Conservation (phyloP, 2,113 vertebrate species). For the Tyto alba region DNA sequence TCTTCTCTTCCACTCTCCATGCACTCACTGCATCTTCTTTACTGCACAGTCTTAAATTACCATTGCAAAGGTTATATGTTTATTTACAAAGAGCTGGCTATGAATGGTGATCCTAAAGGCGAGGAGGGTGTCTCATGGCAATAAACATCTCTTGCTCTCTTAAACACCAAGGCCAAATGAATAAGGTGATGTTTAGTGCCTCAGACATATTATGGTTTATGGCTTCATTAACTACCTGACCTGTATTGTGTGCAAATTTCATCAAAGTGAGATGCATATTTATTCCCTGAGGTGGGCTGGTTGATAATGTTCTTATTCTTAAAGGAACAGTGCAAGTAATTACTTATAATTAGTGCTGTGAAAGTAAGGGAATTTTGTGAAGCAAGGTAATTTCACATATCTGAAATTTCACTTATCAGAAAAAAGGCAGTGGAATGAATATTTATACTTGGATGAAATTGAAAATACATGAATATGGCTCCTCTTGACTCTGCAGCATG, state of each 20-base stretch:
- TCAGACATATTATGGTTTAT: constrained; percentile 61
- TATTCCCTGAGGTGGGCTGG: constrained; percentile 53
- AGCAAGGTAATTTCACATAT: constrained; percentile 22
- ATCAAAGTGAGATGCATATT: constrained; percentile 58
- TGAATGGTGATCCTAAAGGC: constrained; percentile 64
- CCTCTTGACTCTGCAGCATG: not conserved
- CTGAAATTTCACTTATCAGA: constrained; percentile 24
- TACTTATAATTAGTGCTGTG: constrained; percentile 61
- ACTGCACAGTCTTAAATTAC: constrained; percentile 77
- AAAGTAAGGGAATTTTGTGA: constrained; percentile 53
- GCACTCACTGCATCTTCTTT: constrained; percentile 70
- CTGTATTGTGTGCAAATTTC: constrained; percentile 72
- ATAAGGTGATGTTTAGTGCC: constrained; percentile 59
- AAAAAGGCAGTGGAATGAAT: not conserved
- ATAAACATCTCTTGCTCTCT: constrained; percentile 69
- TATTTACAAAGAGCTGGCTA: constrained; percentile 75
- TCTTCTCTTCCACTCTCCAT: constrained; percentile 66
- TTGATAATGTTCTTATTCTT: constrained; percentile 60
- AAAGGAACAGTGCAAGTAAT: constrained; percentile 60
- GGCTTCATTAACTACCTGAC: constrained; percentile 72
- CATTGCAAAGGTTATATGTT: constrained; percentile 79
- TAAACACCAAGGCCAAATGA: constrained; percentile 62
- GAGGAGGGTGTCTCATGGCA: constrained; percentile 65
- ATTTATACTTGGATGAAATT: not conserved
- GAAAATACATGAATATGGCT: not conserved